phyloP scores from a whole-genome alignment of 1,140 invertebrate genomes.

The Aleiodes sp. region DNA sequence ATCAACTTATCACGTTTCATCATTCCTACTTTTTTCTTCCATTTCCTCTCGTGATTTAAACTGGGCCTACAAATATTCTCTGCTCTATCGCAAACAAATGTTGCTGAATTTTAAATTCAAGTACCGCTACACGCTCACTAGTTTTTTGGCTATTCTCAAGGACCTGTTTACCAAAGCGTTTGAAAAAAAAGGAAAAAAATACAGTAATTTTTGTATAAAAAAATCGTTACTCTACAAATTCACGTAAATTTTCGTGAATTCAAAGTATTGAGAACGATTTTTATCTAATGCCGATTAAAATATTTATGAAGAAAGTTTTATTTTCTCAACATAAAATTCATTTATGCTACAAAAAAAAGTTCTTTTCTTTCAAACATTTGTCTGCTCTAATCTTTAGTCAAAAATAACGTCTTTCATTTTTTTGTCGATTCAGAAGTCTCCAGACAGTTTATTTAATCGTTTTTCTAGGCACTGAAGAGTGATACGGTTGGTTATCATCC shows the following conservation, averaged over 20 bases:
- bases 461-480: not conserved
- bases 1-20: no score
- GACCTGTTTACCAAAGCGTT: not conserved
- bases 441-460: not conserved
- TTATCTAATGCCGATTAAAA: not conserved
- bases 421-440: no score
- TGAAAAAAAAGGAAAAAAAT: not conserved
- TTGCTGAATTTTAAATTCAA: not conserved
- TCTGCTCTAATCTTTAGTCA: no score
- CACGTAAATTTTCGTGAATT: not conserved
- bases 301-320: not conserved
- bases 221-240: not conserved
- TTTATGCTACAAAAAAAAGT: no score
- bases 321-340: no score
- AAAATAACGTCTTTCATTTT: no score
- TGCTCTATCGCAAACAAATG: not conserved
- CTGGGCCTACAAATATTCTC: no score
- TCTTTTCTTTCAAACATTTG: no score
- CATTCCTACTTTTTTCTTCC: no score
- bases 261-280: not conserved
- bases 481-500: constrained; percentile 13
- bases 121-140: constrained; percentile 1
- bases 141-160: not conserved
- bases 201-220: not conserved
- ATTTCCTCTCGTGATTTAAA: no score